Evolutionary conservation across 2,113 vertebrate genomes (phyloP).

Genomic region (Tachysurus fulvidraco): DNA sequence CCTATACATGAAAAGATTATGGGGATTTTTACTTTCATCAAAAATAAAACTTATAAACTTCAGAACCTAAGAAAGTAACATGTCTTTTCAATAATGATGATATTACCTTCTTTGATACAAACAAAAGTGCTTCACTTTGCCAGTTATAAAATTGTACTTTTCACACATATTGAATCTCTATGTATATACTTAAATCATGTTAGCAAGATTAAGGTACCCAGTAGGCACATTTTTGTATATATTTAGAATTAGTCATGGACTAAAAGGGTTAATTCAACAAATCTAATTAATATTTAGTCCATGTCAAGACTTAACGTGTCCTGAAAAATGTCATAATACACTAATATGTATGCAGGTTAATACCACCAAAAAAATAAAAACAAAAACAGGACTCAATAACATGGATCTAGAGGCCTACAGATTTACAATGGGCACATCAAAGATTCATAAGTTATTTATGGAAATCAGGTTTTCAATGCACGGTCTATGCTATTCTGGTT

Average conservation of each 20-base stretch:
- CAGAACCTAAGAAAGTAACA: constrained; percentile 8
- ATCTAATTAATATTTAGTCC: constrained; percentile 22
- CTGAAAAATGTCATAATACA: constrained; percentile 60
- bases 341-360: constrained; percentile 78
- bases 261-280: not conserved
- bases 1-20: constrained; percentile 28
- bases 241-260: constrained; percentile 20
- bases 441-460: constrained; percentile 69
- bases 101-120: constrained; percentile 12
- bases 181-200: constrained; percentile 59
- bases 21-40: constrained; percentile 20
- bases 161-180: not conserved
- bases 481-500: constrained; percentile 37
- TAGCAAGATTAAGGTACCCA: constrained; percentile 62
- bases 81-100: not conserved
- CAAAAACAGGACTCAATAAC: constrained; percentile 46
- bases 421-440: constrained; percentile 84
- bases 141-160: constrained; percentile 13
- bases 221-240: not conserved
- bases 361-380: constrained; percentile 72
- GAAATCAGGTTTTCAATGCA: constrained; percentile 55
- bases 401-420: constrained; percentile 67
- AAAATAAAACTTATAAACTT: not conserved
- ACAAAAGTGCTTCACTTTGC: constrained; percentile 8
- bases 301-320: not conserved